These are phyloP conservation scores for Monochamus alternatus DNA, from an alignment of 2,888 invertebrate genomes.

Conservation along the genomic window DNA sequence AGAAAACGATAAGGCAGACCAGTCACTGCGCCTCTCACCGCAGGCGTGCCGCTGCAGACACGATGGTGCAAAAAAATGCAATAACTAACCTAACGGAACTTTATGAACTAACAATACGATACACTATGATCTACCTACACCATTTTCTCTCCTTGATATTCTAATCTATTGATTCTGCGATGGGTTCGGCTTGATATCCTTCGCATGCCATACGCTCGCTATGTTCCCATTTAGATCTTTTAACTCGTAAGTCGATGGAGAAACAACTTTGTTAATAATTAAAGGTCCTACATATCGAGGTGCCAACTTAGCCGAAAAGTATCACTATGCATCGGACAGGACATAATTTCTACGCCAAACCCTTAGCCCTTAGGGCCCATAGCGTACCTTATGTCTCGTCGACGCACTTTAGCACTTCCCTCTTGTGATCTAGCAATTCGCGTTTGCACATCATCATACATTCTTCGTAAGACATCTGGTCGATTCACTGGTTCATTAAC, in stretches of 20 bases:
- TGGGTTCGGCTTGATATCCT: neutral
- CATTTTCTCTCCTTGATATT: too few species aligned
- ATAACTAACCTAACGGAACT: too few species aligned
- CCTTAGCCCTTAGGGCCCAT: neutral
- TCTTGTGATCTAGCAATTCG: neutral
- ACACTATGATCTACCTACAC: too few species aligned
- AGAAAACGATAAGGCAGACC: too few species aligned
- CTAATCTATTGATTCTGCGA: too few species aligned
- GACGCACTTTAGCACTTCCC: neutral
- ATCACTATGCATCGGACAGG: conserved; percentile 24
- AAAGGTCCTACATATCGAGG: conserved; percentile 36
- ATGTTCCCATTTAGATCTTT: neutral
- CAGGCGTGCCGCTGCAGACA: too few species aligned
- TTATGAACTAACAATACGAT: too few species aligned
- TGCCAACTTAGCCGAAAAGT: conserved; percentile 31
- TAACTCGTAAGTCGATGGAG: conserved; percentile 36
- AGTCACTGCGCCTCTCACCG: too few species aligned
- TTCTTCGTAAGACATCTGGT: neutral
- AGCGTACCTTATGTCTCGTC: neutral
- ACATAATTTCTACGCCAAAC: conserved; percentile 38
- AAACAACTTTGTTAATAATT: conserved; percentile 12
- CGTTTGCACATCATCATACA: neutral
- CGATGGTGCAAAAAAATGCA: too few species aligned
- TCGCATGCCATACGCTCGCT: neutral
- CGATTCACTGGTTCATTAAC: neutral